Conservation (phyloP, 35 echinoderm and acorn worm genomes). For the Stichopus chloronotus region DNA sequence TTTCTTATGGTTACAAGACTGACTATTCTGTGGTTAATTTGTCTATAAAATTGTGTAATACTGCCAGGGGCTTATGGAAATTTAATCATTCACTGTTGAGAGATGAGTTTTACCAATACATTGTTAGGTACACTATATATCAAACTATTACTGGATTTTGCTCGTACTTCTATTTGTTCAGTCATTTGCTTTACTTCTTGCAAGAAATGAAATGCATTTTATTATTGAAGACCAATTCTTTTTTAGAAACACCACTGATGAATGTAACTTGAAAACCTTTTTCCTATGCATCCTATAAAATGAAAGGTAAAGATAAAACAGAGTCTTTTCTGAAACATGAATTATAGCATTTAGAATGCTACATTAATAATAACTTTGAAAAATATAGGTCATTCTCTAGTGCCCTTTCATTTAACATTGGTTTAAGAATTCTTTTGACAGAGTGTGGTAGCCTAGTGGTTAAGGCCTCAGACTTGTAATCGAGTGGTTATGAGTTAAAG, state of each 20-base stretch:
- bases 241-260: background rate
- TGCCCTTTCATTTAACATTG: too few species aligned
- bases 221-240: background rate
- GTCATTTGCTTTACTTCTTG: background rate
- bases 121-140: background rate
- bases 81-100: background rate
- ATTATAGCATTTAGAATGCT: background rate
- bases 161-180: background rate
- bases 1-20: constrained; percentile 7
- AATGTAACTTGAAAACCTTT: background rate
- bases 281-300: background rate
- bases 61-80: background rate
- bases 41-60: background rate
- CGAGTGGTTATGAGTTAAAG: too few species aligned
- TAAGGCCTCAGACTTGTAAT: too few species aligned
- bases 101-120: background rate
- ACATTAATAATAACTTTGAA: background rate
- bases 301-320: background rate
- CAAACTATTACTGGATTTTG: background rate
- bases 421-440: too few species aligned
- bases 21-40: background rate
- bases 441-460: too few species aligned
- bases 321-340: background rate
- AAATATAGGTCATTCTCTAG: background rate
- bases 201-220: background rate